A percentile compares a stretch with the other conserved stretches of the same genome.
Conservation (phyloP, 2,113 vertebrate genomes). For the Cepphus grylle region DNA sequence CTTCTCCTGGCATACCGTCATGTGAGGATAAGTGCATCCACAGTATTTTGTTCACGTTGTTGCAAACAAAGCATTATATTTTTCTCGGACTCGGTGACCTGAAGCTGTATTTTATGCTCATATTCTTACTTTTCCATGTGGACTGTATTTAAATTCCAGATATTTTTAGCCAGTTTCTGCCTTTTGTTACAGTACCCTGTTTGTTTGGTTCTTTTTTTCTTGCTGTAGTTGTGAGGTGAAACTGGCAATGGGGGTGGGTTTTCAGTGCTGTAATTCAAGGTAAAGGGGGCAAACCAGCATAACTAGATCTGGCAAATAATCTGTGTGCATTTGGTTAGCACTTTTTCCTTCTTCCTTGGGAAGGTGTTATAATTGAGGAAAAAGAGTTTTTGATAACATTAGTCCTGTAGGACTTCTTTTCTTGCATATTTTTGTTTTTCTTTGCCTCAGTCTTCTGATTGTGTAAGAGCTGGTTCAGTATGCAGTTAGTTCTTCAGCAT, state of each 20-base stretch:
- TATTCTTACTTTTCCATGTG: background rate
- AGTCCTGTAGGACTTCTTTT: background rate
- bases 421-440: background rate
- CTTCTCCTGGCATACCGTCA: rapidly evolving
- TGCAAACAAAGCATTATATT: background rate
- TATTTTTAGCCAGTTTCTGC: background rate
- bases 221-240: background rate
- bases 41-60: background rate
- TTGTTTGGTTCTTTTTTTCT: background rate
- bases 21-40: background rate
- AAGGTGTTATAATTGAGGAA: background rate
- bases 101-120: background rate
- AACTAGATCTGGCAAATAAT: background rate
- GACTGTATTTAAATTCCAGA: background rate
- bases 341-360: background rate
- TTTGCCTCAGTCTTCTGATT: background rate
- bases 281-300: background rate
- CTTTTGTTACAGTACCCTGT: background rate
- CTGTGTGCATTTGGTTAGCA: background rate
- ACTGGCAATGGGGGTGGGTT: background rate
- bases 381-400: background rate
- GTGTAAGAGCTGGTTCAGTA: background rate
- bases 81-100: background rate
- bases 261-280: background rate
- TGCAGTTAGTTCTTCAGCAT: background rate